phyloP scores from a whole-genome alignment of 2,888 invertebrate genomes.

The Prosapia bicincta region DNA sequence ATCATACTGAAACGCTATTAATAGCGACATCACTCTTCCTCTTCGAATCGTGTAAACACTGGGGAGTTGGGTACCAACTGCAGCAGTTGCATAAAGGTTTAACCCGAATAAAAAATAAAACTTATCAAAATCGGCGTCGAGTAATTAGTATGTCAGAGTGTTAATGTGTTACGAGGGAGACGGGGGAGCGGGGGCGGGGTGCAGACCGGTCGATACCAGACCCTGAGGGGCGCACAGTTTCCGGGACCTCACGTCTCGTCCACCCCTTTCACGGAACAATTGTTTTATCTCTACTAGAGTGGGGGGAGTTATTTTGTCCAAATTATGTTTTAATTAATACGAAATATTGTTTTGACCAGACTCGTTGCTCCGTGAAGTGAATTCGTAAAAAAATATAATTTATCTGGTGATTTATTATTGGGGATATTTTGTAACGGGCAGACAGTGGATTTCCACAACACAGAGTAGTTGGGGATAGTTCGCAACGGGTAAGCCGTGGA shows the following conservation, averaged over 20 bases:
- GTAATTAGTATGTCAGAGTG: background rate
- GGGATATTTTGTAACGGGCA: no score
- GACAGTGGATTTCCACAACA: no score
- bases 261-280: background rate
- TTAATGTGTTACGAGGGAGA: background rate
- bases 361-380: background rate
- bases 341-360: background rate
- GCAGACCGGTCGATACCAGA: constrained; percentile 2
- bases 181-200: background rate
- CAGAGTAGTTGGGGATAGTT: no score
- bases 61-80: no score
- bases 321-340: background rate
- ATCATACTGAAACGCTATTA: no score
- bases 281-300: background rate
- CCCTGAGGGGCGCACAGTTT: background rate
- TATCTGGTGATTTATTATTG: background rate
- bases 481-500: no score
- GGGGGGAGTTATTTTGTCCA: background rate
- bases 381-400: background rate
- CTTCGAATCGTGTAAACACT: no score
- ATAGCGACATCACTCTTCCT: no score
- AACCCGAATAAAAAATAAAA: no score
- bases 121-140: no score
- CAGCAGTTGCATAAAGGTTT: no score
- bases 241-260: background rate